Base-by-base conservation (phyloP, 2,888 invertebrate species). In the Eumacrocentrus americanus region DNA sequence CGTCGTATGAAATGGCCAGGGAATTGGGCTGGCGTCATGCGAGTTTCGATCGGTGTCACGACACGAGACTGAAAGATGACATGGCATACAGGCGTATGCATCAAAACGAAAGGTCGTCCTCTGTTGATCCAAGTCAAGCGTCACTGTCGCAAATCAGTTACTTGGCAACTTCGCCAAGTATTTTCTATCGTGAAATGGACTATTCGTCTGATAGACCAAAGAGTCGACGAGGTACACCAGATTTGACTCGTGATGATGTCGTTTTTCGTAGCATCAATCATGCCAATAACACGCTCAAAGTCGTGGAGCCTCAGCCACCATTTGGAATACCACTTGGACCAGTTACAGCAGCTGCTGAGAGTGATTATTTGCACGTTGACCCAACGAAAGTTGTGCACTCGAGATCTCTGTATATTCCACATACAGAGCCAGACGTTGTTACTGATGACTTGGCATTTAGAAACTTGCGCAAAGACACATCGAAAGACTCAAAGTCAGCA, bases 281-380 rank as follows among this genome's bases (percentile, higher is more conserved):
- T 76, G 89, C 90, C 7, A 94, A 93, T 70, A 89, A 88, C 74
- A 85, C 77, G 2, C 71, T 81, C 7, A 90, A 88, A 77, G 86
- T 90, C 4, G 75, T 87, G 2, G 94, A 94, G 54, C 91, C 91
- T 12, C 95, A 95, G 75, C 94, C 92, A 35, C 94, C 91, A 1
- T 95, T 95, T 77, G 95, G 95, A 16, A 95, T 95, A 73, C 95
- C 95, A 0, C 79, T 94, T 35, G 92, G 92, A 1, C 94, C 94
- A 9, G 89, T 94, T 18, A 86, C 91, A 0, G 88, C 90, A 1
- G 90, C 92, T 3, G 87, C 93, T 0, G 88, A 89, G 62, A 91
- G 89, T 69, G 94, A 95, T 78, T 95, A 95, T 75, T 83, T 95
- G 57, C 93, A 94, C 75, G 69, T 70, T 3, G 72, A 68, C 23